Evolutionary conservation across 1,140 invertebrate genomes (phyloP).

Genomic region (Eriocheir sinensis): DNA sequence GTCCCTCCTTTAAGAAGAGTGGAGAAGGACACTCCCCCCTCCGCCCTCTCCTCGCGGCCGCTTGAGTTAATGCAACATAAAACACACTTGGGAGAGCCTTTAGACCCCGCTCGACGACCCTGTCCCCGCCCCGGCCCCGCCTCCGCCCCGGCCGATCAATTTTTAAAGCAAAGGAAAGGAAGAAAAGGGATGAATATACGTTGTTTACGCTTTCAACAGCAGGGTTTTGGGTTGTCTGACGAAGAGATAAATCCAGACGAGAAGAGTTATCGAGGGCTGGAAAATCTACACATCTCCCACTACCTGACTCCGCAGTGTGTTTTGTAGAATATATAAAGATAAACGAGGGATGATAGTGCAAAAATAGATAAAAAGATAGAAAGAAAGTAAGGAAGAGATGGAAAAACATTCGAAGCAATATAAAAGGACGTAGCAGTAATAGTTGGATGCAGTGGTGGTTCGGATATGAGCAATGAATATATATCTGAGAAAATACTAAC

Average conservation of each 20-base stretch:
- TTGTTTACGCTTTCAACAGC: neutral
- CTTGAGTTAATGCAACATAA: slow-evolving; percentile 25
- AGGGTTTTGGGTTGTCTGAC: neutral
- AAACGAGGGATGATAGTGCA: neutral
- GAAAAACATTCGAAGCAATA: neutral
- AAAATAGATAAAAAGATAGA: slow-evolving; percentile 31
- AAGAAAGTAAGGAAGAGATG: neutral
- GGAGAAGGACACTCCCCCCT: slow-evolving; percentile 7
- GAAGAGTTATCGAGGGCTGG: slow-evolving; percentile 35
- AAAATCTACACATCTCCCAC: slow-evolving; percentile 54
- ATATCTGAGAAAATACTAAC: too few species aligned
- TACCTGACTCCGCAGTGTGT: neutral
- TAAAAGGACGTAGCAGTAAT: neutral
- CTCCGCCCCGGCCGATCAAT: neutral
- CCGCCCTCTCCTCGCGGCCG: neutral
- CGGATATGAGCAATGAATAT: too few species aligned
- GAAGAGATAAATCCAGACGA: neutral
- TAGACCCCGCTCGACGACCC: neutral
- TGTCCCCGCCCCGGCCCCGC: neutral
- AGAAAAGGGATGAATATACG: neutral
- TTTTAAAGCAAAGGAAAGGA: neutral
- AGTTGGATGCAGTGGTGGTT: too few species aligned
- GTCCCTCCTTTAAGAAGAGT: neutral
- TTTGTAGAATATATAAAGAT: neutral
- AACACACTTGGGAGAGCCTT: neutral